These are phyloP conservation scores for Daphoenositta chrysoptera DNA, from an alignment of 2,113 vertebrate genomes.

Conservation along the genomic window DNA sequence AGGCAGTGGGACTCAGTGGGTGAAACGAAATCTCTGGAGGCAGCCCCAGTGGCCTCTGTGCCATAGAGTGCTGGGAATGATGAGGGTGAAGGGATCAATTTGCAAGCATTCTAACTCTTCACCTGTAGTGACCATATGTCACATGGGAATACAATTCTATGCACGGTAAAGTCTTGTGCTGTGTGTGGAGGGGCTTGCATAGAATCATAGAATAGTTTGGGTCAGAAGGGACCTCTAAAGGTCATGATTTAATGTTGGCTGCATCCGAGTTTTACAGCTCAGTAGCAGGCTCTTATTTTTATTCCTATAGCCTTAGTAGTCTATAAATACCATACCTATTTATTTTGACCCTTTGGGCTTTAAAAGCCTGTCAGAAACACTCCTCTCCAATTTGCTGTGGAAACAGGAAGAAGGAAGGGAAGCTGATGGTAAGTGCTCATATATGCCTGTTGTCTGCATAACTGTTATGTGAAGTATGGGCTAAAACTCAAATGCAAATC, in stretches of 20 bases:
- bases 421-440: neutral
- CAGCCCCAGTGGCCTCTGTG: neutral
- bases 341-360: neutral
- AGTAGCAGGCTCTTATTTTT: neutral
- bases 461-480: neutral
- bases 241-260: neutral
- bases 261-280: neutral
- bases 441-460: neutral
- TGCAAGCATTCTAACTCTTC: neutral
- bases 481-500: constrained; percentile 39
- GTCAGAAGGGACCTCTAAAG: neutral
- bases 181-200: neutral
- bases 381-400: neutral
- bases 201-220: neutral
- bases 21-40: neutral
- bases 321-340: neutral
- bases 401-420: neutral
- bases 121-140: neutral
- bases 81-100: neutral
- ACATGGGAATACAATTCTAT: neutral
- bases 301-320: neutral
- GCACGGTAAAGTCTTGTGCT: neutral
- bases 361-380: neutral
- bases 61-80: neutral
- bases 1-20: neutral